These are phyloP conservation scores for Pelodytes ibericus DNA, from an alignment of 2,797 vertebrate genomes.

Conservation along the genomic window DNA sequence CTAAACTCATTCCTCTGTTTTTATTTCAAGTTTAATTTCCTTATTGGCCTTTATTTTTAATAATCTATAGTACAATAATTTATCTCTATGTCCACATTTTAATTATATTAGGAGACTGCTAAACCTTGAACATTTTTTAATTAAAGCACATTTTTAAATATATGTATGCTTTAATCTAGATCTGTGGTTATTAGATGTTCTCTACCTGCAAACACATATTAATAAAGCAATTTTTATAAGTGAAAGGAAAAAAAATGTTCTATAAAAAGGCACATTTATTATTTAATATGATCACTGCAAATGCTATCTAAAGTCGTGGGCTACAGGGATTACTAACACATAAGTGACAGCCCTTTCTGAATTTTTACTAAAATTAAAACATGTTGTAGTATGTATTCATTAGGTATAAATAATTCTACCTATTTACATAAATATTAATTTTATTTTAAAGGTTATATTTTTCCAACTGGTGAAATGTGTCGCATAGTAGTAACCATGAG, in stretches of 20 bases:
- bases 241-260: slow-evolving; percentile 10
- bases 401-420: background rate
- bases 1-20: background rate
- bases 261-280: slow-evolving; percentile 4
- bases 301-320: slow-evolving; percentile 4
- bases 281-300: slow-evolving; percentile 19
- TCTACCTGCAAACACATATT: slow-evolving; percentile 32
- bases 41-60: slow-evolving; percentile 46
- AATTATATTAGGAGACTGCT: slow-evolving; percentile 37
- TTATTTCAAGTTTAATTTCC: slow-evolving; percentile 35
- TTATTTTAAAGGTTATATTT: no score
- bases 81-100: slow-evolving; percentile 45
- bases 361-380: background rate
- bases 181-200: slow-evolving; percentile 30
- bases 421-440: background rate
- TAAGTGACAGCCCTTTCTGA: slow-evolving; percentile 12
- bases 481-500: background rate
- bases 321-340: background rate
- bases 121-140: slow-evolving; percentile 40
- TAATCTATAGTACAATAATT: slow-evolving; percentile 40
- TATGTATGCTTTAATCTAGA: slow-evolving; percentile 24
- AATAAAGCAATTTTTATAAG: slow-evolving; percentile 22
- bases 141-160: slow-evolving; percentile 35
- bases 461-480: background rate
- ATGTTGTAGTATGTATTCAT: background rate